Conservation (phyloP, 64 coral and sea anemone species). For the Montipora efflorescens region DNA sequence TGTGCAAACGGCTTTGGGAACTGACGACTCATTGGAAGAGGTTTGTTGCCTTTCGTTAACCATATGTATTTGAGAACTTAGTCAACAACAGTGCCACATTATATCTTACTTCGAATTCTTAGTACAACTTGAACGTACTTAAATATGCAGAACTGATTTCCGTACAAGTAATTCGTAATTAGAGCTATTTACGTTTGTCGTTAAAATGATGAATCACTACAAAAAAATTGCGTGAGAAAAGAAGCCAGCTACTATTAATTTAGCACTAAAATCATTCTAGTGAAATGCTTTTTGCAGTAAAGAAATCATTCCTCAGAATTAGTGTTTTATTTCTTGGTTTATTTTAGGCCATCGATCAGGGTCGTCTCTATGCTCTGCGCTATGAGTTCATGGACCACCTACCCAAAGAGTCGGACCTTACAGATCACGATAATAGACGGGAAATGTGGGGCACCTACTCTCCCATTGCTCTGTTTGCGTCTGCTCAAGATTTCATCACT, state of each 20-base stretch:
- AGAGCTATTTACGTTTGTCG: not conserved
- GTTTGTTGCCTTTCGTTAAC: not conserved
- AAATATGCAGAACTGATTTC: not conserved
- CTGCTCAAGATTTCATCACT: not conserved
- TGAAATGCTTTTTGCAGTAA: not conserved
- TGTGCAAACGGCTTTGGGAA: slow-evolving; percentile 46
- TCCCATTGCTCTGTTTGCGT: slow-evolving; percentile 77
- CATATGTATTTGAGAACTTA: not conserved
- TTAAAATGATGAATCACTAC: not conserved
- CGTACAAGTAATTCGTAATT: not conserved
- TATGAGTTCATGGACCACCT: slow-evolving; percentile 51
- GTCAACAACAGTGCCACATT: not conserved
- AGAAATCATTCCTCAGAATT: not conserved
- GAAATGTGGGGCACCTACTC: slow-evolving; percentile 53
- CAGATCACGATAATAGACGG: slow-evolving; percentile 21
- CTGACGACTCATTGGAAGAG: slow-evolving; percentile 8
- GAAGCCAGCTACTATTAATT: not conserved
- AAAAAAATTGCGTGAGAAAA: not conserved
- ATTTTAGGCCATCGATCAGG: slow-evolving; percentile 43
- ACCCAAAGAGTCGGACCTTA: slow-evolving; percentile 15
- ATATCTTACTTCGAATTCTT: too few relatives aligned
- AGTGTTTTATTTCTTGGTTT: not conserved
- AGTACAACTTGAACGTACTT: too few relatives aligned
- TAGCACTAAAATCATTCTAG: not conserved
- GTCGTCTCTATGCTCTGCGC: slow-evolving; percentile 61